phyloP scores from a whole-genome alignment of 2,113 vertebrate genomes.

The Phylloscopus trochiloides region DNA sequence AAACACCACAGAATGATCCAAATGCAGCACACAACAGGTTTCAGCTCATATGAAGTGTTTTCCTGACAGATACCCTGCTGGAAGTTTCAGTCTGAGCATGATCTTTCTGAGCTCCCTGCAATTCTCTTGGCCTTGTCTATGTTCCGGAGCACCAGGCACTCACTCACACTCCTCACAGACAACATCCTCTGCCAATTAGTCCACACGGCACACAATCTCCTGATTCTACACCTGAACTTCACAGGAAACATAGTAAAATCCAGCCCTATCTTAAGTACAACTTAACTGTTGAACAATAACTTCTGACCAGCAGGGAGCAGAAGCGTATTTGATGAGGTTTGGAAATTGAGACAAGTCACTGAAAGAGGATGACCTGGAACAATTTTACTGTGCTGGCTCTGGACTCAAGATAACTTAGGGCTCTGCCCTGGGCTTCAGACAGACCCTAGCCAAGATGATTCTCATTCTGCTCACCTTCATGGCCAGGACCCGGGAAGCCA shows the following conservation, averaged over 20 bases:
- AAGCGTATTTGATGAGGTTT: background rate
- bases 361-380: background rate
- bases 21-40: background rate
- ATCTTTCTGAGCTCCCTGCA: background rate
- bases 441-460: background rate
- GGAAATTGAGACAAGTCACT: background rate
- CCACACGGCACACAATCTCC: background rate
- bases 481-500: slow-evolving; percentile 91
- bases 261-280: background rate
- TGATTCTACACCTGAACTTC: background rate
- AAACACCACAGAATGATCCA: rapidly evolving
- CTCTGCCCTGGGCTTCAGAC: background rate
- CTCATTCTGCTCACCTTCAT: slow-evolving; percentile 85
- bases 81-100: background rate
- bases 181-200: background rate
- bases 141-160: background rate
- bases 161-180: background rate
- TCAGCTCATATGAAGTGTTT: background rate
- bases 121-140: background rate
- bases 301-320: background rate
- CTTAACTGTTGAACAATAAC: background rate
- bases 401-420: background rate
- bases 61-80: background rate
- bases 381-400: background rate
- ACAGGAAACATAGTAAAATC: background rate